phyloP scores from a whole-genome alignment of 2,888 invertebrate genomes.

The Asteroscopus sphinx region DNA sequence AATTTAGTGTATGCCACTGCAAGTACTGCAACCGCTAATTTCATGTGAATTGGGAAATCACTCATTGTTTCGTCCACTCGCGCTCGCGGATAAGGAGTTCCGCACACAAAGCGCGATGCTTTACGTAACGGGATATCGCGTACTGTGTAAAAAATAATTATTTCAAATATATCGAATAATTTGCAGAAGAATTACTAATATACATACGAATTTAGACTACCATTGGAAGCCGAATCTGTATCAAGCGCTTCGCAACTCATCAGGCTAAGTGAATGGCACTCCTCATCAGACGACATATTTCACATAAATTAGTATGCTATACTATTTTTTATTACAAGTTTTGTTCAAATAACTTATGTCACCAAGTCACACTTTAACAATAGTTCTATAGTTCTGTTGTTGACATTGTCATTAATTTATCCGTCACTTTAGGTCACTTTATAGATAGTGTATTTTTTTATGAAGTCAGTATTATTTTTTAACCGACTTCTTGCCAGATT shows the following conservation, averaged over 20 bases:
- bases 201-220: conserved; percentile 35
- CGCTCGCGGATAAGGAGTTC: conserved; percentile 25
- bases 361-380: background rate
- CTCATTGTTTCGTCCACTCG: conserved; percentile 6
- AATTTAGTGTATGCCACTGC: too few relatives aligned
- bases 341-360: conserved; percentile 7
- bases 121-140: conserved; percentile 1
- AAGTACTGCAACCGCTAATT: background rate
- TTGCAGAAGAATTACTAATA: background rate
- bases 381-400: background rate
- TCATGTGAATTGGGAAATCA: background rate
- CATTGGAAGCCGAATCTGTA: conserved; percentile 1
- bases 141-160: background rate
- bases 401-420: conserved; percentile 12
- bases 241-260: background rate
- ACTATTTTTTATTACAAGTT: conserved; percentile 9
- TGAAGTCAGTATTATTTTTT: conserved; percentile 19
- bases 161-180: too few relatives aligned
- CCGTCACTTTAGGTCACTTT: background rate
- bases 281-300: conserved; percentile 9
- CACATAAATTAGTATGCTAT: conserved; percentile 3
- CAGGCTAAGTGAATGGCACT: conserved; percentile 9
- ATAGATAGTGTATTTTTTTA: background rate
- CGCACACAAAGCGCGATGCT: conserved; percentile 36
- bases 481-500: too few relatives aligned